Percentiles rank a stretch among this genome's conserved stretches.
These are phyloP conservation scores for Mamestra brassicae DNA, from an alignment of 2,888 invertebrate genomes.

Conservation along the genomic window DNA sequence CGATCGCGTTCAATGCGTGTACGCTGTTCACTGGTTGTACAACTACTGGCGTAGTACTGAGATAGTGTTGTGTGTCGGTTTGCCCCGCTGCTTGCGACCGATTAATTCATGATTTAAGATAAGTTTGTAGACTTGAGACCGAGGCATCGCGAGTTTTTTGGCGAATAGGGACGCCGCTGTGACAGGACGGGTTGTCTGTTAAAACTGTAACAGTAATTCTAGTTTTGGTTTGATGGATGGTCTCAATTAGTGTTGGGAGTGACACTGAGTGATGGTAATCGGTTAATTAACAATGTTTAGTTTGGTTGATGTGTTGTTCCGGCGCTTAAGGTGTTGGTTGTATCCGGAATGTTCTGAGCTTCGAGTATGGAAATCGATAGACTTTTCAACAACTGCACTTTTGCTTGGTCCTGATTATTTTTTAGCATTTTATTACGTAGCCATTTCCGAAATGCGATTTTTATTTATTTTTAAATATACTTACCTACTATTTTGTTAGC, in stretches of 20 bases:
- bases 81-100: conserved; percentile 71
- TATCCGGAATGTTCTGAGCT: background rate
- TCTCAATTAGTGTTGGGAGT: conserved; percentile 53
- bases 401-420: background rate
- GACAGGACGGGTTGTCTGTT: conserved; percentile 60
- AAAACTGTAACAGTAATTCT: conserved; percentile 61
- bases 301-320: conserved; percentile 13
- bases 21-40: conserved; percentile 80
- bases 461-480: no score
- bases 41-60: conserved; percentile 80
- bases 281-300: conserved; percentile 56
- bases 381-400: background rate
- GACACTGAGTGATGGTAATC: conserved; percentile 59
- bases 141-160: conserved; percentile 71
- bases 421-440: no score
- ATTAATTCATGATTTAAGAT: conserved; percentile 84
- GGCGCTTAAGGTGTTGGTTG: background rate
- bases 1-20: conserved; percentile 78
- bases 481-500: no score
- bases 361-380: background rate
- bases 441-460: background rate
- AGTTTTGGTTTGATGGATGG: conserved; percentile 54
- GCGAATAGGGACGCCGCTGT: conserved; percentile 67
- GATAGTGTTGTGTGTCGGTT: conserved; percentile 72
- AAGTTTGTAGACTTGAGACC: conserved; percentile 72